Percentiles rank a stretch among this genome's conserved stretches.
Conservation (phyloP, 2,888 invertebrate genomes). For the Allophyes oxyacanthae region DNA sequence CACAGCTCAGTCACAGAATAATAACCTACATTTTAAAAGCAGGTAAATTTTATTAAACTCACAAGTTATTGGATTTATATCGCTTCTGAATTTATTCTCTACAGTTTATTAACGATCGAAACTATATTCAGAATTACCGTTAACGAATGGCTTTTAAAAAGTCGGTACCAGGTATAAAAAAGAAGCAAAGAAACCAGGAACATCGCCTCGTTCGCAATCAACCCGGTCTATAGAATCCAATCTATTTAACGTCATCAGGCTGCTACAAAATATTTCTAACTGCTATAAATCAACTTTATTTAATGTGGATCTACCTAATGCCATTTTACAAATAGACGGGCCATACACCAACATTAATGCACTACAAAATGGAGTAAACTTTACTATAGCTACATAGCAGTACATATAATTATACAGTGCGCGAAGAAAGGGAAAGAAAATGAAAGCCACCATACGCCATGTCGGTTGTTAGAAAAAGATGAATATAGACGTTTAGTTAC, state of each 20-base stretch:
- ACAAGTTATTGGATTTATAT: background rate
- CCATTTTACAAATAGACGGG: no score
- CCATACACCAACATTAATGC: no score
- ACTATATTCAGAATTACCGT: slow-evolving; percentile 13
- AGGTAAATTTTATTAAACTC: background rate
- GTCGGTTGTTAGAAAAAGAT: no score
- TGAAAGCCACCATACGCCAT: no score
- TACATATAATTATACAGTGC: no score
- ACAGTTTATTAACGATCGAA: background rate
- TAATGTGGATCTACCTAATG: no score
- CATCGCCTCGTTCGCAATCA: slow-evolving; percentile 23
- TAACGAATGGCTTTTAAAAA: slow-evolving; percentile 26
- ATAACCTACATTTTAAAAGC: background rate
- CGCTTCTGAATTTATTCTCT: slow-evolving; percentile 1
- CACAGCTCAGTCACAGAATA: background rate
- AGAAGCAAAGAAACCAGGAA: background rate
- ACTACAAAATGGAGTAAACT: no score
- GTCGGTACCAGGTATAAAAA: slow-evolving; percentile 19
- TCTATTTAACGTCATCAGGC: background rate
- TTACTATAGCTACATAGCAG: no score
- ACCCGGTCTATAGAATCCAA: background rate
- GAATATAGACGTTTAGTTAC: no score
- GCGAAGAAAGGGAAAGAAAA: no score
- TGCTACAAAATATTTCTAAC: slow-evolving; percentile 4
- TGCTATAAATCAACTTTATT: no score